Base-by-base conservation (phyloP, 2,113 vertebrate species). In the Muntiacus reevesi region DNA sequence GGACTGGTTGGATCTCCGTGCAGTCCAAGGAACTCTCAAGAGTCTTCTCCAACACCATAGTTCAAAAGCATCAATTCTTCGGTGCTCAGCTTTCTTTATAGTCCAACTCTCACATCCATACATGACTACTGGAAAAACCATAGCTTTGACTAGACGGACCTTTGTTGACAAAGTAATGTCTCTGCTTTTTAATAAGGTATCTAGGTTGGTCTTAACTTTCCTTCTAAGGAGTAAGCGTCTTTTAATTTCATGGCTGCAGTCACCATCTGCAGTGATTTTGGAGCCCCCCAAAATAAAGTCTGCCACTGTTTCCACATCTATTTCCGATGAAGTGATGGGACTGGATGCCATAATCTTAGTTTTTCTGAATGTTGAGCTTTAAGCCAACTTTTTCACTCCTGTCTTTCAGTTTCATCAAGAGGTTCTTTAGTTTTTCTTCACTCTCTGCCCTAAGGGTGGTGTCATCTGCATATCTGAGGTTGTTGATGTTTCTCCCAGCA, bases 251-350 rank as follows among this genome's bases (percentile, higher is more conserved):
- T 10, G 16, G 62, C 16, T 19, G 16, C 62, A 67, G 4, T 67
- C 33, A 10, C 16, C 67, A 71, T 71, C 67, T 71, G 67, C 19
- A 71, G 19, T 71, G 67, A 40, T 71, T 71, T 40, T 40, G n/a
- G n/a, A 71, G n/a, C 9, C n/a, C 67, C 1, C 0, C 0, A 40
- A 40, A 71, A 71, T 71, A 40, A 40, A 71, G 4, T 23, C n/a
- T 6, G 19, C 1, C 67, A 23, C n/a, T 71, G n/a, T 71, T 71
- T 71, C 9, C 19, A 9, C 67, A 36, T 71, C n/a, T 71, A 12
- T 71, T 71, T 71, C 4, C n/a, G 5, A 36, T 71, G 4, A 71
- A 36, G 2, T 71, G n/a, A 40, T 23, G n/a, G n/a, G n/a, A 23
- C 67, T 0, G 0, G 67, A 71, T 71, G n/a, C 19, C n/a, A 3